Base-by-base conservation (phyloP, 2,113 vertebrate genomes). In the Chloropsis cyanopogon region DNA sequence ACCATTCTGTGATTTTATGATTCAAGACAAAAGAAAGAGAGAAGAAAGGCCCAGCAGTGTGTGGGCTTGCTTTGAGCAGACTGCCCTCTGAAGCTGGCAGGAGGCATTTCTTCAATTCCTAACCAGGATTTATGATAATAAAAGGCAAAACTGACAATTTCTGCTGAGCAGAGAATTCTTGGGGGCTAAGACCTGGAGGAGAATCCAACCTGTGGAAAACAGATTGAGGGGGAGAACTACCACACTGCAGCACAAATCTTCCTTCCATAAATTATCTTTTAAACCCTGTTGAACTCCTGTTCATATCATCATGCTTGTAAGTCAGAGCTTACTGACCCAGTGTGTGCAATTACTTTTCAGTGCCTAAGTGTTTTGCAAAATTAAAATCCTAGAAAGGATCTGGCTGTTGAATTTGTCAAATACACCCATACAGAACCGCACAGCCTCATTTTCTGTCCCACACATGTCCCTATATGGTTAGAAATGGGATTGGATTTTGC, bases 401-500 rank as follows among this genome's bases (percentile, higher is more conserved):
- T 57, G 23, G 82, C 22, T 80, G 37, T 61, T 76, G 57, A 52
- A 21, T 85, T 80, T 76, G 57, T 80, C 47, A 50, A 71, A 35
- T 15, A 12, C 39, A 66, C 28, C 72, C 87, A 47, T 4, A 28
- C 46, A 28, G 33, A 77, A 69, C 7, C 63, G 33, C 63, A 46
- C 14, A 46, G 47, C 12, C 22, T 70, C 31, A 28, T 63, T 86
- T 88, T 95, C 61, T 92, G 84, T 66, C 68, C 49, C 75, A 46
- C 60, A 35, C 49, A 79, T 93, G 90, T 66, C 90, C 83, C 0
- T 95, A 93, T 95, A 96, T 73, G 88, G 91, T 79, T 96, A 92
- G 86, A 95, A 92, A 83, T 39, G 46, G 93, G 70, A 90, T 94
- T 60, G 86, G 70, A 94, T 17, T 37, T 54, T 85, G 60, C 35